A percentile compares a stretch with the other conserved stretches of the same genome.
Evolutionary conservation across 2,113 vertebrate genomes (phyloP).

Genomic region (Psilopogon haemacephalus): DNA sequence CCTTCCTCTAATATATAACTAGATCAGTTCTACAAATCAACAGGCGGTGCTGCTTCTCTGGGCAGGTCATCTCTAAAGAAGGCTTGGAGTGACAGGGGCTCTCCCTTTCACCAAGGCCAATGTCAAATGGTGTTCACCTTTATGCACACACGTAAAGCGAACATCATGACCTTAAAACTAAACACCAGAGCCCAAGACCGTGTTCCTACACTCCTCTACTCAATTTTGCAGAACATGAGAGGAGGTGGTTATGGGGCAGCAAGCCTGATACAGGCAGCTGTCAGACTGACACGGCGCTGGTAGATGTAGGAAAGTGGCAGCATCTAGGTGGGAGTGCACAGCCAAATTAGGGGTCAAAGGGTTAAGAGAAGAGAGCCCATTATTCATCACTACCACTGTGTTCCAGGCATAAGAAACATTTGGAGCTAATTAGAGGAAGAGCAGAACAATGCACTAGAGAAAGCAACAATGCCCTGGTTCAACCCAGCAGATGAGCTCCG

Average conservation of each 20-base stretch:
- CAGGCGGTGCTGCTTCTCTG: not conserved
- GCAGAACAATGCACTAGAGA: slow-evolving; percentile 69
- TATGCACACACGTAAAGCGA: not conserved
- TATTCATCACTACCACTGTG: slow-evolving; percentile 57
- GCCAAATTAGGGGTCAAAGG: slow-evolving; percentile 28
- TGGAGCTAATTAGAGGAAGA: slow-evolving; percentile 65
- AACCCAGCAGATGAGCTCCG: slow-evolving; percentile 63
- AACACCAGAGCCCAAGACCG: not conserved
- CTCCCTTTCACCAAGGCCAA: not conserved
- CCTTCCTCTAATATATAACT: not conserved
- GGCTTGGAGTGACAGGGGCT: not conserved
- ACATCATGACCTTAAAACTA: not conserved
- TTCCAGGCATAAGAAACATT: slow-evolving; percentile 63
- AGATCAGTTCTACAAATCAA: not conserved
- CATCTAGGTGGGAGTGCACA: slow-evolving; percentile 45
- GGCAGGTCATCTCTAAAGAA: not conserved
- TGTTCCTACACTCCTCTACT: not conserved
- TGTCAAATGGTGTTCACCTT: not conserved
- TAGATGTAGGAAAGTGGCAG: slow-evolving; percentile 11
- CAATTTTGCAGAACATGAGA: not conserved
- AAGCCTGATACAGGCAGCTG: not conserved
- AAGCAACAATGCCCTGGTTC: slow-evolving; percentile 64
- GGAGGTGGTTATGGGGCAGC: not conserved
- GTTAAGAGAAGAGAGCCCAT: slow-evolving; percentile 64
- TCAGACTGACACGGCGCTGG: not conserved